These are phyloP conservation scores for Bubo blakistoni DNA, from an alignment of 2,113 vertebrate species.

Conservation along the genomic window DNA sequence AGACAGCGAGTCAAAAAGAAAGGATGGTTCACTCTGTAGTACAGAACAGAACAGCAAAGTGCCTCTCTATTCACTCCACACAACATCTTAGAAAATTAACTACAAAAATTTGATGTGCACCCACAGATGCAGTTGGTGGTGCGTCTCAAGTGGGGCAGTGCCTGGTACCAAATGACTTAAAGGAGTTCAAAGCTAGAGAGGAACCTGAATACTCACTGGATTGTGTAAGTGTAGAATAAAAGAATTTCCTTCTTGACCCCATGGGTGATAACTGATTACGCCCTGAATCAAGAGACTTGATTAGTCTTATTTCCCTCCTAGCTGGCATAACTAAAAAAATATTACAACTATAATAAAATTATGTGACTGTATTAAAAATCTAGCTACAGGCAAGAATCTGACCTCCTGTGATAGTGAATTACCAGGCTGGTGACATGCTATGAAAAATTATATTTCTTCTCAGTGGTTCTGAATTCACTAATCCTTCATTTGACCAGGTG, in stretches of 20 bases:
- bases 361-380: neutral
- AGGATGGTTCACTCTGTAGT: neutral
- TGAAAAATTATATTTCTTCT: neutral
- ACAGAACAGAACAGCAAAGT: neutral
- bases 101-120: neutral
- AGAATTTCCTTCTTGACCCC: neutral
- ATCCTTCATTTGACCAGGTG: neutral
- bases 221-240: neutral
- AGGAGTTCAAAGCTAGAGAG: neutral
- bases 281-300: neutral
- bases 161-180: neutral
- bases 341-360: constrained; percentile 28
- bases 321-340: neutral
- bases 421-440: neutral
- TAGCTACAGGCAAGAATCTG: neutral
- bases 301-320: constrained; percentile 1
- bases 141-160: neutral
- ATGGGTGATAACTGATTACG: neutral
- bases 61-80: neutral
- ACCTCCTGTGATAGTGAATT: constrained; percentile 5
- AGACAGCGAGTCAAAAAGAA: neutral
- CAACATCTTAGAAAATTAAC: neutral
- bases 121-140: neutral
- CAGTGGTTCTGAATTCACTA: neutral
- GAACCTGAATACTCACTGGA: neutral